phyloP scores from a whole-genome alignment of 1,140 invertebrate genomes.

The Ruditapes philippinarum region DNA sequence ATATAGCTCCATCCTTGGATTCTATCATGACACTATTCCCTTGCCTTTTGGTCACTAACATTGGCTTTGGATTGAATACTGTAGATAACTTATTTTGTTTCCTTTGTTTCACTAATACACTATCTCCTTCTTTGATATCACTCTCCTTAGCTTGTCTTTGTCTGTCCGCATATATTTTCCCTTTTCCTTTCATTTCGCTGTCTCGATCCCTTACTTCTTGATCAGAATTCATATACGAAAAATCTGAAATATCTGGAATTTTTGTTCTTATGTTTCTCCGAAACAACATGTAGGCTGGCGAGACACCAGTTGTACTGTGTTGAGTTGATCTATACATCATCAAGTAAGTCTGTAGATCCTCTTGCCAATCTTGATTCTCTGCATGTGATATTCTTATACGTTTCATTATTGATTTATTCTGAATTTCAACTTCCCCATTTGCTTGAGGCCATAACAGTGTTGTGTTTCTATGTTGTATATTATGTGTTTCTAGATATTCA shows the following conservation, averaged over 20 bases:
- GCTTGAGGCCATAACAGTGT: background rate
- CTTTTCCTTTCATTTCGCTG: slow-evolving; percentile 63
- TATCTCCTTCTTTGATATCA: slow-evolving; percentile 41
- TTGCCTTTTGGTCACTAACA: slow-evolving; percentile 32
- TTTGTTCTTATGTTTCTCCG: slow-evolving; percentile 67
- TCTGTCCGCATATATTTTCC: slow-evolving; percentile 61
- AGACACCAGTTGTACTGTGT: slow-evolving; percentile 58
- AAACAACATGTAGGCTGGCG: slow-evolving; percentile 66
- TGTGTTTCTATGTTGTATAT: background rate
- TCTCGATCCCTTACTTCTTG: slow-evolving; percentile 55
- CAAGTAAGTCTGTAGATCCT: background rate
- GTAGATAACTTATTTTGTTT: slow-evolving; percentile 36
- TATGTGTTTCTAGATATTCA: slow-evolving; percentile 2
- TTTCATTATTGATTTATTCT: background rate
- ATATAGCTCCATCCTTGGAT: background rate
- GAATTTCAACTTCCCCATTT: background rate
- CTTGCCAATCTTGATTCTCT: background rate
- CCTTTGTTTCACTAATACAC: slow-evolving; percentile 53
- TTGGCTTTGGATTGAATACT: slow-evolving; percentile 19
- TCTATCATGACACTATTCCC: slow-evolving; percentile 22
- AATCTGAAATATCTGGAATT: slow-evolving; percentile 48
- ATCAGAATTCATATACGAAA: background rate
- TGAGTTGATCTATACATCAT: slow-evolving; percentile 31
- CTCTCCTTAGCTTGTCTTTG: background rate
- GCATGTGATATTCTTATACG: background rate